A percentile compares a stretch with the other conserved stretches of the same genome.
Evolutionary conservation across 2,797 vertebrate species (phyloP).

Genomic region (Anomalospiza imberbis): DNA sequence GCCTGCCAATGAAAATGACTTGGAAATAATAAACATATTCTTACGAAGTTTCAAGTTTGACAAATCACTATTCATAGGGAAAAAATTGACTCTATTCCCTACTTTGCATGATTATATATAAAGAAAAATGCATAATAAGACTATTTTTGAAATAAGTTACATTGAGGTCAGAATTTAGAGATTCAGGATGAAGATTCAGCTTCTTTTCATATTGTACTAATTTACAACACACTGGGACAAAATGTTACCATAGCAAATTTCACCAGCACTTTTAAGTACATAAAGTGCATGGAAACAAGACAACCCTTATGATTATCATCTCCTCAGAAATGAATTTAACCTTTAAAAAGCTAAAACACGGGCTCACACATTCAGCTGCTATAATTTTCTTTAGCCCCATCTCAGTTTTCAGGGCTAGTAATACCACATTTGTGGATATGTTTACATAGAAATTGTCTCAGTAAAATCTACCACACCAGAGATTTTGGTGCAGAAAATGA

Average conservation of each 20-base stretch:
- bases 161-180: not conserved
- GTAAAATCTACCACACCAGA: not conserved
- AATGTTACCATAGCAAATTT: not conserved
- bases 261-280: not conserved
- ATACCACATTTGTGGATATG: not conserved
- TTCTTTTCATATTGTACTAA: not conserved
- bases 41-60: not conserved
- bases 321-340: not conserved
- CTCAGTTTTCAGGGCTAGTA: not conserved
- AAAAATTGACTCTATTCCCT: not conserved
- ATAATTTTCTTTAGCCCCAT: not conserved
- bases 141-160: not conserved
- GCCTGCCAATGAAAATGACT: not conserved
- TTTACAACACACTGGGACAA: not conserved
- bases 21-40: not conserved
- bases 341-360: not conserved
- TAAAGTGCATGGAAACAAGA: not conserved
- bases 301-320: not conserved
- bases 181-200: not conserved
- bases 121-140: not conserved
- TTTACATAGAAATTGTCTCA: not conserved
- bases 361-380: not conserved
- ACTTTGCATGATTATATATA: not conserved
- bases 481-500: not conserved
- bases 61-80: not conserved